A percentile compares a stretch with the other conserved stretches of the same genome.
phyloP scores from a whole-genome alignment of 2,113 vertebrate genomes.

The Perccottus glenii region DNA sequence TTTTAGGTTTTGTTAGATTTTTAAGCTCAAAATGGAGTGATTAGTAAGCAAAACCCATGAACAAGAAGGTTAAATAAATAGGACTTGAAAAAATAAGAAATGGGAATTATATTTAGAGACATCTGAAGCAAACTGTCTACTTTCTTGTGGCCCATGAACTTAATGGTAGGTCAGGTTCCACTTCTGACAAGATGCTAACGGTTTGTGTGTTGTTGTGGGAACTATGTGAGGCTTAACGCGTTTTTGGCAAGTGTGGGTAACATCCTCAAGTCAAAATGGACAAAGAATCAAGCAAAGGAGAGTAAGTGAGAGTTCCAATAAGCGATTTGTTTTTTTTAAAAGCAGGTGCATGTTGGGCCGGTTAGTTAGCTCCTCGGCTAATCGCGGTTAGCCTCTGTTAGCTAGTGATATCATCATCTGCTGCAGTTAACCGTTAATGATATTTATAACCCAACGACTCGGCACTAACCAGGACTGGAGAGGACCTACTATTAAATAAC shows the following conservation, averaged over 20 bases:
- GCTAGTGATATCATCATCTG: background rate
- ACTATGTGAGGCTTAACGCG: conserved; percentile 21
- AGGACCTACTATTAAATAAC: background rate
- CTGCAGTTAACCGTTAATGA: background rate
- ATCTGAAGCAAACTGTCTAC: background rate
- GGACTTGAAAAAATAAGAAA: background rate
- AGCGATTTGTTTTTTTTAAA: conserved; percentile 9
- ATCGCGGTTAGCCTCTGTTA: conserved; percentile 19
- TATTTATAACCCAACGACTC: background rate
- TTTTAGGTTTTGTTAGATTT: background rate
- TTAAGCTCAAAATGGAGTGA: too few species aligned
- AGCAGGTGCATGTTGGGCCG: conserved; percentile 19
- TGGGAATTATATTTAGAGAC: background rate
- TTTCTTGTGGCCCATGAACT: conserved; percentile 20
- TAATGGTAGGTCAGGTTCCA: conserved; percentile 43
- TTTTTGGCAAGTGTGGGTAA: conserved; percentile 5
- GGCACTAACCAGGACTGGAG: background rate
- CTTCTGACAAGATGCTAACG: conserved; percentile 54
- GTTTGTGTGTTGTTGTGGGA: conserved; percentile 38
- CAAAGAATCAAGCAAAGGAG: conserved; percentile 40
- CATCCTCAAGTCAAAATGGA: conserved; percentile 30
- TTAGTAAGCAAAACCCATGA: too few species aligned
- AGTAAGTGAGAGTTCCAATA: conserved; percentile 45
- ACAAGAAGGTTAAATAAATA: too few species aligned
- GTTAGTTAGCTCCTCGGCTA: conserved; percentile 58